Evolutionary conservation across 1,140 invertebrate genomes (phyloP), one percentile per base, ranked within the genome.

Genomic region (Lithobius niger): DNA sequence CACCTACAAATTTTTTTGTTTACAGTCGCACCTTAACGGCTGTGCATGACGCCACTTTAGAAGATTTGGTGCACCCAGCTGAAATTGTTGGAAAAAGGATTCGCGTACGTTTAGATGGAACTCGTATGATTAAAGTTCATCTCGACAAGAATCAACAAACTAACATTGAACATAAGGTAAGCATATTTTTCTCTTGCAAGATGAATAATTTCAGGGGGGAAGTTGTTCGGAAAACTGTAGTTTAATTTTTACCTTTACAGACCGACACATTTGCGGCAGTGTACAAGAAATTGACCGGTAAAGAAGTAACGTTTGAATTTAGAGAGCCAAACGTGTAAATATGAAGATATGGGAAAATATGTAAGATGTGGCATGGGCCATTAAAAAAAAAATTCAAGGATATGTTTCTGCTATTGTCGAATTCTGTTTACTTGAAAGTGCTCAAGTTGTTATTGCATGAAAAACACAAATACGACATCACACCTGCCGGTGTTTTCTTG

Each of bases 51-150:
- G 84, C 86, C 55, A 89, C 97, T 65, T 74, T 99, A 45, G 92
- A 97, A 68, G 97, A 99, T 76, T 75, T 99, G 57, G 95, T 98
- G 36, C 98, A 88, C 74, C 97, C 97, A 19, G 95, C 97, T 55
- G 97, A 99, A 78, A 98, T 99, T 67, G 94, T 99, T 55, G 97
- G 97, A 66, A 98, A 97, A 74, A 80, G 97, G 59, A 97, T 95
- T 65, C 80, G 95, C 63, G 82, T 98, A 44, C 94, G 92, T 70
- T 74, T 97, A 51, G 95, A 99, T 73, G 95, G 95, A 27, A 88
- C 89, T 40, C 83, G 94, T 62, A 74, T 99, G 24, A 93, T 96
- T 64, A 99, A 99, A 77, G 93, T 99, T 62, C 96, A 99, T 74
- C 76, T 99, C 59, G 97, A 99, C 72, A 98, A 97, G 74, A 90